phyloP scores from a whole-genome alignment of 2,797 vertebrate species.

The Phyllotis vaccarum region DNA sequence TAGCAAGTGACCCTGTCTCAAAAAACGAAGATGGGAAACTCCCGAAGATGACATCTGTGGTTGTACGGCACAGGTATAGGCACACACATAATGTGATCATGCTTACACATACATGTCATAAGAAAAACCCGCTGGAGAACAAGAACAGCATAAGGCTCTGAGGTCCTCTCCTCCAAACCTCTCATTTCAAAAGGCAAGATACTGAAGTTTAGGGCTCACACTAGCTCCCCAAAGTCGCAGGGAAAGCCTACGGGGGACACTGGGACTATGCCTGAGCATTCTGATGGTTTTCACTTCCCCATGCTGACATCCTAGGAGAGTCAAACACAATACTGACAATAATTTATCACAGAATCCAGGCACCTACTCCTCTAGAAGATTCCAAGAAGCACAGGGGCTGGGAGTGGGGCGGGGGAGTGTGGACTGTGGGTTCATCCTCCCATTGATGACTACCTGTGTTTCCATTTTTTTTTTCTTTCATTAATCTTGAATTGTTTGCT shows the following conservation, averaged over 20 bases:
- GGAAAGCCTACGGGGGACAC: neutral
- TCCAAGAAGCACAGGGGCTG: neutral
- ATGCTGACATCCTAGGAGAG: neutral
- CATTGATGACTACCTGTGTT: neutral
- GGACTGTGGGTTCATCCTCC: neutral
- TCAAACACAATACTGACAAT: neutral
- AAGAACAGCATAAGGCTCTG: slow-evolving; percentile 14
- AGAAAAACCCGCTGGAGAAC: neutral
- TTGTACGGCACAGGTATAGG: neutral
- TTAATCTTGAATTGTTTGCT: slow-evolving; percentile 55
- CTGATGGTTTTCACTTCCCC: neutral
- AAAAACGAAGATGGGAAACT: too few species aligned
- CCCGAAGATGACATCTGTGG: neutral
- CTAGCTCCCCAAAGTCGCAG: neutral
- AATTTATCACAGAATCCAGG: neutral
- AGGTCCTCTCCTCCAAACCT: neutral
- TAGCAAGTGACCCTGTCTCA: neutral
- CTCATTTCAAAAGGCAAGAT: neutral
- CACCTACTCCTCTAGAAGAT: neutral
- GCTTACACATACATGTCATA: neutral
- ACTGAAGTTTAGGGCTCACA: neutral
- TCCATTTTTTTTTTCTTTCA: neutral
- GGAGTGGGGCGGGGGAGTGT: neutral
- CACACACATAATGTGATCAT: neutral
- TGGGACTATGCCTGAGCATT: neutral